Percentiles rank a stretch among this genome's conserved stretches.
These are phyloP conservation scores for Alloscopus bannaensis DNA, from an alignment of 2,888 invertebrate species.

Conservation along the genomic window DNA sequence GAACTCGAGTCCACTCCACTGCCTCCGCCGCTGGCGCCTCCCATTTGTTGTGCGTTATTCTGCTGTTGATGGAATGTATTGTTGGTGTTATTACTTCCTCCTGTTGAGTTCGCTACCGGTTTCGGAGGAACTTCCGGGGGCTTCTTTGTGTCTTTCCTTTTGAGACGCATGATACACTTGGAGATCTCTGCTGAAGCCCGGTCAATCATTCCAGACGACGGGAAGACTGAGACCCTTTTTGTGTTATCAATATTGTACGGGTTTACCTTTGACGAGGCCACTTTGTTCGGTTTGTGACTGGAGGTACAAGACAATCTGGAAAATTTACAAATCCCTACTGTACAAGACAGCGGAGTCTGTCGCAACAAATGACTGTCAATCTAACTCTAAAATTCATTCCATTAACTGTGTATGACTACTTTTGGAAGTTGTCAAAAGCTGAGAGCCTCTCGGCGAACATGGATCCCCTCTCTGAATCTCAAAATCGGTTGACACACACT, in stretches of 20 bases:
- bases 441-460: too few species aligned
- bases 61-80: slow-evolving; percentile 52
- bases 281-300: slow-evolving; percentile 42
- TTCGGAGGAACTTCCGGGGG: slow-evolving; percentile 69
- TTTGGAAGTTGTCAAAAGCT: too few species aligned
- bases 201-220: slow-evolving; percentile 93
- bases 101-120: slow-evolving; percentile 40
- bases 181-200: slow-evolving; percentile 92
- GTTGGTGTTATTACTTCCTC: slow-evolving; percentile 44
- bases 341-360: neutral
- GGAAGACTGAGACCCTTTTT: slow-evolving; percentile 76
- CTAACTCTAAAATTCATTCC: neutral
- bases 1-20: slow-evolving; percentile 51
- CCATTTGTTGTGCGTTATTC: slow-evolving; percentile 31
- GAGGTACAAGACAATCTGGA: too few species aligned
- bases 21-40: slow-evolving; percentile 33
- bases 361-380: neutral
- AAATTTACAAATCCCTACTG: slow-evolving; percentile 17
- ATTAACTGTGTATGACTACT: neutral
- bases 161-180: slow-evolving; percentile 83
- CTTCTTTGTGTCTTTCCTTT: slow-evolving; percentile 70
- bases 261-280: slow-evolving; percentile 61
- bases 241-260: slow-evolving; percentile 67
- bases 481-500: too few species aligned
- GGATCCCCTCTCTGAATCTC: too few species aligned